These are phyloP conservation scores for Natator depressus DNA, from an alignment of 2,113 vertebrate genomes.

Conservation along the genomic window DNA sequence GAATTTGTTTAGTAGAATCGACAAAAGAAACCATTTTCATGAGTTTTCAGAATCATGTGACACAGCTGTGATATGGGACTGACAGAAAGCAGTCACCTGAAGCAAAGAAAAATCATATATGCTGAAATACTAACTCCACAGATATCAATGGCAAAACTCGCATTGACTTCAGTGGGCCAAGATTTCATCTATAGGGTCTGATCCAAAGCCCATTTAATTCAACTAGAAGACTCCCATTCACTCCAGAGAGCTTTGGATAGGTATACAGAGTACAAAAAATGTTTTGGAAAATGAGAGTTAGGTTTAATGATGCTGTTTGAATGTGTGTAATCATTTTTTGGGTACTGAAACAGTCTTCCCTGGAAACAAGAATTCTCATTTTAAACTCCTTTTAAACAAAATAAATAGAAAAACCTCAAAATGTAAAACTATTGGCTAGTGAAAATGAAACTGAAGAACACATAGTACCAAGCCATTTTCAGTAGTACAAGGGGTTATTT, in stretches of 20 bases:
- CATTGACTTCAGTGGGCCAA: neutral
- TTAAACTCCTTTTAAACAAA: neutral
- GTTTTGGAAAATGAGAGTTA: neutral
- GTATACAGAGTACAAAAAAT: neutral
- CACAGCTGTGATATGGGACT: neutral
- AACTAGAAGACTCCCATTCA: neutral
- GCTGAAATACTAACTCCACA: neutral
- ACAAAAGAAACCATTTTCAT: fast-evolving
- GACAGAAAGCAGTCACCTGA: neutral
- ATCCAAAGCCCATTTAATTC: neutral
- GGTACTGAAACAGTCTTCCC: neutral
- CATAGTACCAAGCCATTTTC: conserved; percentile 26
- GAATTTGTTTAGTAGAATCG: neutral
- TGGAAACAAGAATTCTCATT: neutral
- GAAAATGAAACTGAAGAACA: neutral
- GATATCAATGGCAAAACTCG: neutral
- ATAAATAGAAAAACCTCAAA: neutral
- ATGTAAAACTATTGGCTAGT: conserved; percentile 40
- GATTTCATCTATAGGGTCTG: neutral
- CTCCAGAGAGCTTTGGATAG: neutral
- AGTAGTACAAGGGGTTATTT: neutral
- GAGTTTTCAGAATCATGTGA: neutral
- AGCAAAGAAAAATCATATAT: neutral
- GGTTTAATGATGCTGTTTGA: neutral
- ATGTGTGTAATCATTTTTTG: neutral